A percentile compares a stretch with the other conserved stretches of the same genome.
phyloP scores from a whole-genome alignment of 2,113 vertebrate genomes.

The Proterorhinus semilunaris region DNA sequence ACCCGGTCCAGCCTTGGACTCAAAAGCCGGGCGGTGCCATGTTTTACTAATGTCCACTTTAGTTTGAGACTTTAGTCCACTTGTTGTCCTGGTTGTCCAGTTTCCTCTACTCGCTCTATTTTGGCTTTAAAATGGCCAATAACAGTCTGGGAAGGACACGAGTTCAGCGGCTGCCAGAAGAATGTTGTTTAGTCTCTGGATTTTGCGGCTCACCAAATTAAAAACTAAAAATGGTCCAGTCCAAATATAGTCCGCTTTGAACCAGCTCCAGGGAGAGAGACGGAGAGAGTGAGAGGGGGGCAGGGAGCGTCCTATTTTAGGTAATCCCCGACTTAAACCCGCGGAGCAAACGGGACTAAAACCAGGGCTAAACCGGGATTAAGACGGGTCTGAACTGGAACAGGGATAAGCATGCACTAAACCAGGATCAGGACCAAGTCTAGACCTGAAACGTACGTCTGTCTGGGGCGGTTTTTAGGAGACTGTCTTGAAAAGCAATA shows the following conservation, averaged over 20 bases:
- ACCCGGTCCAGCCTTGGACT: not conserved
- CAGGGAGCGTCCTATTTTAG: not conserved
- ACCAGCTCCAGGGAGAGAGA: not conserved
- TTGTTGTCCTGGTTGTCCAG: not conserved
- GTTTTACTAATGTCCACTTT: not conserved
- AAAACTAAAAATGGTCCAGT: not conserved
- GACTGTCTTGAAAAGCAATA: not conserved
- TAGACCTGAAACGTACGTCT: not conserved
- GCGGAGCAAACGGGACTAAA: conserved; percentile 3
- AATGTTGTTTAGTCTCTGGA: not conserved
- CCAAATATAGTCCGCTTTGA: not conserved
- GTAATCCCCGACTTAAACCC: not conserved
- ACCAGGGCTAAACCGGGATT: conserved; percentile 7
- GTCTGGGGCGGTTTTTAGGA: not conserved
- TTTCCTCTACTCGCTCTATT: not conserved
- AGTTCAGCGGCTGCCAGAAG: not conserved
- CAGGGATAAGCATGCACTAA: not conserved
- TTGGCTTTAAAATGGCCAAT: no score
- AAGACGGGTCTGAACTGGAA: conserved; percentile 1
- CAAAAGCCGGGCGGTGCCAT: not conserved
- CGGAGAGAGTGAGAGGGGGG: not conserved
- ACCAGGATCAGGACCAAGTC: conserved; percentile 1
- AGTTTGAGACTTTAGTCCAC: not conserved
- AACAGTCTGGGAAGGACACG: no score
- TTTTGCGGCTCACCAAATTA: not conserved